Evolutionary conservation across 23 tunicate species (phyloP).

Genomic region (Phallusia fumigata): DNA sequence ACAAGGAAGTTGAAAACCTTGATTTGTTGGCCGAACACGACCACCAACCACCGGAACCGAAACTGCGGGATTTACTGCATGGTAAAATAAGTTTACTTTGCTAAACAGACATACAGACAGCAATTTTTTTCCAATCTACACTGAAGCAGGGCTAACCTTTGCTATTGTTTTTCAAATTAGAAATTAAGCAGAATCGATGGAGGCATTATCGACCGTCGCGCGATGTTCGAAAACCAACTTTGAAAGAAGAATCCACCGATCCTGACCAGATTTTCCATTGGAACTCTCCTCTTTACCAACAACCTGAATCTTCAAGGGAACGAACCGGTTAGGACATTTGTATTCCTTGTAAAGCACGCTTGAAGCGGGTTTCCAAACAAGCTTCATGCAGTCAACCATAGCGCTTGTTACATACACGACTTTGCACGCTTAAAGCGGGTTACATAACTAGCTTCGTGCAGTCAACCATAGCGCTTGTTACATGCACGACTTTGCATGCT

Average conservation of each 20-base stretch:
- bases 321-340: not conserved
- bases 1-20: slow-evolving; percentile 43
- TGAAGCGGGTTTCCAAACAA: too few relatives aligned
- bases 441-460: too few relatives aligned
- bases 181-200: slow-evolving; percentile 59
- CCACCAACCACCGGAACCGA: slow-evolving; percentile 65
- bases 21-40: slow-evolving; percentile 55
- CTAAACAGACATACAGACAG: too few relatives aligned
- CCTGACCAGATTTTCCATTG: not conserved
- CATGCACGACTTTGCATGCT: too few relatives aligned
- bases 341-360: too few relatives aligned
- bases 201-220: slow-evolving; percentile 27
- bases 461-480: too few relatives aligned
- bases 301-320: not conserved
- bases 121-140: too few relatives aligned
- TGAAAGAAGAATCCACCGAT: not conserved
- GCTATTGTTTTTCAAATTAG: slow-evolving; percentile 16
- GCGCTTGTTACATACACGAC: too few relatives aligned
- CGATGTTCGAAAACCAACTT: not conserved
- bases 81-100: slow-evolving; percentile 15
- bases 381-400: too few relatives aligned
- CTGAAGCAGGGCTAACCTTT: too few relatives aligned
- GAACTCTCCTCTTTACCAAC: not conserved
- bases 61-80: slow-evolving; percentile 51
- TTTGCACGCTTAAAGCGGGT: too few relatives aligned